Base-by-base conservation (phyloP, 2,888 invertebrate genomes). In the Endomychus coccineus region DNA sequence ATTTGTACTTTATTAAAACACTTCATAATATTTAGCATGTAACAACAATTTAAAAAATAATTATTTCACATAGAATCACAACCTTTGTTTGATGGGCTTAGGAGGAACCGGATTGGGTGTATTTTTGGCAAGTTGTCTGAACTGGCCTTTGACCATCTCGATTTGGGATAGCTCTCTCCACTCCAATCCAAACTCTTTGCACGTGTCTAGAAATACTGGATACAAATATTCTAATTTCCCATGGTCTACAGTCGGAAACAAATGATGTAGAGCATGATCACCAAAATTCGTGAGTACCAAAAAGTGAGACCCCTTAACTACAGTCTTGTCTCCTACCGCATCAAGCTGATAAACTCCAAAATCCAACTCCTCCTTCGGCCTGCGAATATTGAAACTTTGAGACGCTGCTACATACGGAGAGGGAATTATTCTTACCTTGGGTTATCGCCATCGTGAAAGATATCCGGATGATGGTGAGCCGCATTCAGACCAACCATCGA, bases 211-310 rank as follows among this genome's bases (percentile, higher is more conserved):
- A 7, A 80, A 69, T 1, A 72, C 70, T 0, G 80, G 77, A 55
- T 80, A 75, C 3, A 87, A 66, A 31, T 77, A 71, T 5, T 74
- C 72, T 9, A 89, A 61, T 38, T 80, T 73, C 0, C 76, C 78
- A 52, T 88, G 87, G 58, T 88, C 88, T 17, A 89, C 52, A 0
- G 85, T 82, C 0, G 88, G 88, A 50, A 88, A 80, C 12, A 88
- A 66, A 62, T 89, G 89, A 59, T 89, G 88, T 2, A 88, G 65
- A 0, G 73, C 71, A 56, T 89, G 89, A 40, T 83, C 78, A 0
- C 88, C 88, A 51, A 85, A 88, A 41, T 78, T 73, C 0, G 82
- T 80, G 34, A 87, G 59, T 1, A 77, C 74, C 42, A 82, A 64
- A 55, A 83, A 79, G 42, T 76, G 72, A 24, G 75, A 77, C 9